Conservation (phyloP, 2,797 vertebrate genomes). For the Halcyon badia region DNA sequence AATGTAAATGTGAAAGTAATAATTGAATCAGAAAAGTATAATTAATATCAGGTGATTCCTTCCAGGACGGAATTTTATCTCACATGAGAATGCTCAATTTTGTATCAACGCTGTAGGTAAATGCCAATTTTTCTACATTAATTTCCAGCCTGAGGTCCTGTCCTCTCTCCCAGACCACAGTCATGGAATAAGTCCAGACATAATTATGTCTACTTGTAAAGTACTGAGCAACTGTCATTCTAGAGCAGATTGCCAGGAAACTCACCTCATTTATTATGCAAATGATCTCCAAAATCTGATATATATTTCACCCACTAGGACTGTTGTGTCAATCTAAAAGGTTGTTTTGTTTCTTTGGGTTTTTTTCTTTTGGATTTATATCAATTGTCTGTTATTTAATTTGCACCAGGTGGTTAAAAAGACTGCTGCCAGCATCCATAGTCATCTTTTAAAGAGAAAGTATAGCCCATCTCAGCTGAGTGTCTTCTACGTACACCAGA, state of each 20-base stretch:
- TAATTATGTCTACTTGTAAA: neutral
- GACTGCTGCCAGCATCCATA: neutral
- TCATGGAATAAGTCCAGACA: neutral
- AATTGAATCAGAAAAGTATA: neutral
- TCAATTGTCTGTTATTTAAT: neutral
- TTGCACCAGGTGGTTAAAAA: neutral
- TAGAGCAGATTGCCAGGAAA: slow-evolving; percentile 13
- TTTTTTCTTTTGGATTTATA: neutral
- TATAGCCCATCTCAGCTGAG: neutral
- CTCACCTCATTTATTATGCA: slow-evolving; percentile 15
- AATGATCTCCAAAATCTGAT: neutral
- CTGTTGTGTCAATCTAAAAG: neutral
- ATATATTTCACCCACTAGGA: slow-evolving; percentile 20
- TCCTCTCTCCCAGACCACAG: neutral
- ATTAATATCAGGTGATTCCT: neutral
- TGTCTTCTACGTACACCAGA: neutral
- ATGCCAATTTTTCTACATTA: neutral
- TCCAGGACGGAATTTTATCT: neutral
- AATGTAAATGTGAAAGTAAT: neutral
- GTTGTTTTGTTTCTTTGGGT: neutral
- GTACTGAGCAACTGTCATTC: neutral
- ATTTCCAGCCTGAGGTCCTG: neutral
- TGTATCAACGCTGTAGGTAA: neutral
- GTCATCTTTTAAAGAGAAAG: neutral
- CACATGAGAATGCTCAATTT: neutral